These are phyloP conservation scores for Drosophila ananassae DNA, from an alignment of 1,140 invertebrate species.

Conservation along the genomic window DNA sequence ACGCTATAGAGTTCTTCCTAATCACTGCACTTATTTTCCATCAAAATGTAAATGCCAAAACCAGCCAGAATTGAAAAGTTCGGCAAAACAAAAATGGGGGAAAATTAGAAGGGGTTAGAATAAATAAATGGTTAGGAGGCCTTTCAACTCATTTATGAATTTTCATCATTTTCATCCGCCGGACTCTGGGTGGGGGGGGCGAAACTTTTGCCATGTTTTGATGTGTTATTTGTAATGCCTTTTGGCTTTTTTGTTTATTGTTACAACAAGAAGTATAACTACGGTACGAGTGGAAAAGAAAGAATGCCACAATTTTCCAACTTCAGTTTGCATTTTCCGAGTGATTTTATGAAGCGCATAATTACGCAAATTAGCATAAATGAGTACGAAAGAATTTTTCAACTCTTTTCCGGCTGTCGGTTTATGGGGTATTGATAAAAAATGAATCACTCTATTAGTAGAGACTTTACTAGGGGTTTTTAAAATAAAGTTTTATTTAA, in stretches of 20 bases:
- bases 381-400: slow-evolving; percentile 56
- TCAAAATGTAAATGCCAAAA: neutral
- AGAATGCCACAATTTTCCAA: slow-evolving; percentile 53
- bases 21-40: neutral
- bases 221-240: slow-evolving; percentile 80
- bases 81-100: neutral
- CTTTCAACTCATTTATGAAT: slow-evolving; percentile 64
- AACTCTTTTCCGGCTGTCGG: slow-evolving; percentile 18
- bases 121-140: slow-evolving; percentile 3
- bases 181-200: neutral
- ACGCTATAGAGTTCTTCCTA: too few relatives aligned
- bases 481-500: neutral
- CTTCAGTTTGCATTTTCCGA: slow-evolving; percentile 70
- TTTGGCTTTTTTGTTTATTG: slow-evolving; percentile 76
- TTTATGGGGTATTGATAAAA: neutral
- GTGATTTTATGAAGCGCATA: slow-evolving; percentile 81
- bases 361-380: slow-evolving; percentile 83
- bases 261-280: slow-evolving; percentile 62
- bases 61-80: neutral
- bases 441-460: neutral
- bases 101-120: neutral
- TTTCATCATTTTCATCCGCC: slow-evolving; percentile 64
- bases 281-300: slow-evolving; percentile 10
- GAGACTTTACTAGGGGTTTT: neutral
- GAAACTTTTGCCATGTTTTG: slow-evolving; percentile 79